Base-by-base conservation (phyloP, 2,113 vertebrate species). In the Heterochromis multidens region DNA sequence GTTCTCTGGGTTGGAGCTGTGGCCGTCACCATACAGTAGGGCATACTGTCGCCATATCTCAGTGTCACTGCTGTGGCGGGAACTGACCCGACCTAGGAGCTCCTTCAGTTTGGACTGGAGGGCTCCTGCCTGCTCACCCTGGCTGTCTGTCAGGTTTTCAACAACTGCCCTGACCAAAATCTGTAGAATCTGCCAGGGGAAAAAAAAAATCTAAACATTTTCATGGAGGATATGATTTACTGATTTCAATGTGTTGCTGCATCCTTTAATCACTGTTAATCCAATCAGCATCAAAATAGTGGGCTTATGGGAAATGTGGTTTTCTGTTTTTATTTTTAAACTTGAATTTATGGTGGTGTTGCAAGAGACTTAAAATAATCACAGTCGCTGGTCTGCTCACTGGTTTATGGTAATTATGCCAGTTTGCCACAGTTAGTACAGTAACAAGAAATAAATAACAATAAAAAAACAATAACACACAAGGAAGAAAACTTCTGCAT, bases 41-140 rank as follows among this genome's bases (percentile, higher is more conserved):
- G 97, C 98, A 11, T 99, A 99, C 82, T 97, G 95, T 83, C 90
- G 96, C 99, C 99, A 99, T 86, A 99, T 88, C 21, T 96, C 93
- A 2, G 94, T 93, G 37, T 99, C 97, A 1, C 91, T 96, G 80
- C 97, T 97, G 92, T 97, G 96, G 84, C 94, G 96, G n/a, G 98
- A 95, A 17, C 96, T 98, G 88, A 98, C 95, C 89, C 98, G 95
- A 21, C 98, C 99, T 21, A 99, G 89, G 6, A 99, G 96, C 86
- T 97, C 97, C 87, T 93, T 97, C 80, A 99, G 70, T 86, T 97
- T 98, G 54, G 94, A 86, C 70, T 84, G 95, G 46, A 97, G 93
- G 27, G 89, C 67, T 1, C 83, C 89, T 0, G 96, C 95, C 2
- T 76, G 87, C n/a, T 92, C 94, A 17, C 98, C 98, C 21, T 90